Evolutionary conservation across 2,797 vertebrate species (phyloP), one percentile per base, ranked within the genome.

Genomic region (Craterocephalus amniculus): DNA sequence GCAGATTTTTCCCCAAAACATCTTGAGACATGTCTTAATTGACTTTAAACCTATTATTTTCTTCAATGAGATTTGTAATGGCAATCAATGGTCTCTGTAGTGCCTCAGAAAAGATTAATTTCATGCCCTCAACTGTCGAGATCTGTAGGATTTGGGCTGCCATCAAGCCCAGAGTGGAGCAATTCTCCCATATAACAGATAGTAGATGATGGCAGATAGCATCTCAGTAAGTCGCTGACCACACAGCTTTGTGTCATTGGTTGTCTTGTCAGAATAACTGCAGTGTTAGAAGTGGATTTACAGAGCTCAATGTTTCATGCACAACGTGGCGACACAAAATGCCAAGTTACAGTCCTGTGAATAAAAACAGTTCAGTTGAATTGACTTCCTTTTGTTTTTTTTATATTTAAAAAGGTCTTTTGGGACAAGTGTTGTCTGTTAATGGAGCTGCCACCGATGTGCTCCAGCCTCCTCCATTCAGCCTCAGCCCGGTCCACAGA

Each of bases 391-490:
- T 83, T 84, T 84, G 72, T 85, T 48, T 64, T n/a, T n/a, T n/a
- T n/a, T n/a, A n/a, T n/a, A n/a, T n/a, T n/a, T n/a, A n/a, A n/a
- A n/a, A n/a, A n/a, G n/a, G n/a, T n/a, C n/a, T n/a, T n/a, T 58
- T 55, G 72, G 77, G 72, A 83, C 63, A 68, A 68, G 63, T 59
- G 78, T 65, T 74, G 63, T 81, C 66, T 85, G 73, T 87, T 80
- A 80, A 82, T 76, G 79, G 87, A 76, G 80, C 88, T 72, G 81
- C 87, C 88, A 54, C 76, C 16, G 32, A 76, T 4, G 11, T 36
- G 66, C 81, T 54, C 81, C 67, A 20, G 0, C 70, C 63, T 67
- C 34, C 9, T 74, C 80, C 55, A 55, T 81, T 80, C 74, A 83
- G 48, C 27, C 76, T 80, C 74, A 83, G 48, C 27, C 76, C 73